Conservation (phyloP, 2,113 vertebrate genomes). For the Puntigrus tetrazona region DNA sequence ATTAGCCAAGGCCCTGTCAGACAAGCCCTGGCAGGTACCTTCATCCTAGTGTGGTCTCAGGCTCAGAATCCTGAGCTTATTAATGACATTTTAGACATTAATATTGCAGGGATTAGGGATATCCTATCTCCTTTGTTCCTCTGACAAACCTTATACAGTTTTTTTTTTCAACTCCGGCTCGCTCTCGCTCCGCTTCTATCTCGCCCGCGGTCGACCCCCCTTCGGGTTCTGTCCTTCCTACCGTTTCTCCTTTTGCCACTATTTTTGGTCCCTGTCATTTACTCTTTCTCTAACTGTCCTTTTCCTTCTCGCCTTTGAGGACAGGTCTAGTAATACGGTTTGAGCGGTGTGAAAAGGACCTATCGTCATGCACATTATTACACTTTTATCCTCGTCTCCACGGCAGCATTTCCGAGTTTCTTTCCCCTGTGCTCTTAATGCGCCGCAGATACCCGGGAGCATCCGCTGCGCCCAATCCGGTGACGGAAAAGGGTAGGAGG, state of each 20-base stretch:
- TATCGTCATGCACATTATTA: conserved; percentile 63
- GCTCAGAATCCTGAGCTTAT: conserved; percentile 75
- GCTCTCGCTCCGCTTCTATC: conserved; percentile 32
- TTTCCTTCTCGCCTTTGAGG: conserved; percentile 49
- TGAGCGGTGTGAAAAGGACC: conserved; percentile 56
- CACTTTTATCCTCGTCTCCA: conserved; percentile 59
- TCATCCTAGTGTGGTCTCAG: conserved; percentile 80
- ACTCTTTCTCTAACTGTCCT: conserved; percentile 52
- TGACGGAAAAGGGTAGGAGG: conserved; percentile 36
- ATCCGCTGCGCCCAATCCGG: conserved; percentile 46
- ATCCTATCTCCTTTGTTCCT: conserved; percentile 73
- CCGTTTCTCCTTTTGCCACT: conserved; percentile 28
- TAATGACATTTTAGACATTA: conserved; percentile 83
- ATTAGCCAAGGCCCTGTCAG: conserved; percentile 79
- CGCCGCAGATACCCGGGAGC: conserved; percentile 51
- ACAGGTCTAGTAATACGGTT: conserved; percentile 57
- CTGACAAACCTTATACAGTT: conserved; percentile 61
- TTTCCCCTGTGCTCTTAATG: conserved; percentile 49
- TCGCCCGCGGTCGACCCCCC: conserved; percentile 19
- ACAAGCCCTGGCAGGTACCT: conserved; percentile 82
- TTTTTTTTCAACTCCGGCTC: conserved; percentile 41
- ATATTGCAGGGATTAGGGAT: conserved; percentile 77
- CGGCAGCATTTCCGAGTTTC: conserved; percentile 47
- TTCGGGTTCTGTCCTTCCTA: conserved; percentile 16
- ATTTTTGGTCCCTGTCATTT: conserved; percentile 51